Percentiles rank a stretch among this genome's conserved stretches.
These are phyloP conservation scores for Pimephales promelas DNA, from an alignment of 2,113 vertebrate species.

Conservation along the genomic window DNA sequence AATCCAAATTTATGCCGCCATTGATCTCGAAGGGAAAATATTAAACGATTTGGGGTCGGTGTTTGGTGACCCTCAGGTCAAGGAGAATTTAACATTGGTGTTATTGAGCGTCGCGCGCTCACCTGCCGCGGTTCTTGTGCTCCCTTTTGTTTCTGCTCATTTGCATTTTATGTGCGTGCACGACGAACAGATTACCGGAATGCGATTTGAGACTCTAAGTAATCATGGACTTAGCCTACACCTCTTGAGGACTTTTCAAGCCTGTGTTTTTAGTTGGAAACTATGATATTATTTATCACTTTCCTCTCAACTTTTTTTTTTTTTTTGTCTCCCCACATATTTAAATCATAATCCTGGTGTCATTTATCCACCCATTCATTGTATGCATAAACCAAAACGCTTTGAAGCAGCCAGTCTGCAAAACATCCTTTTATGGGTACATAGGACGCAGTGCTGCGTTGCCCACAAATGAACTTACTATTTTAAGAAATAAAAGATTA, in stretches of 20 bases:
- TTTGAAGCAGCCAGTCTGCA: background rate
- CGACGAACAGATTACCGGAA: constrained; percentile 40
- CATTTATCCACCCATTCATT: background rate
- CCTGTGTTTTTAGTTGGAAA: constrained; percentile 42
- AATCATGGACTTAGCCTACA: constrained; percentile 30
- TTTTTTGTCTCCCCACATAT: background rate
- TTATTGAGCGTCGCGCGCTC: constrained; percentile 76
- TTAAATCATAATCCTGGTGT: background rate
- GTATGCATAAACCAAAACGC: background rate
- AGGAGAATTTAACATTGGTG: constrained; percentile 97
- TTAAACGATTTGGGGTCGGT: constrained; percentile 97
- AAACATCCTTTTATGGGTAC: constrained; percentile 6
- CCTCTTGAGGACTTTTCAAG: constrained; percentile 26
- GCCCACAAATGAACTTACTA: constrained; percentile 21
- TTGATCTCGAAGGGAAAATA: constrained; percentile 99
- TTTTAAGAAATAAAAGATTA: constrained; percentile 20
- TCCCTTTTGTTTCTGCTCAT: constrained; percentile 63
- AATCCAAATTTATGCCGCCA: constrained; percentile 95
- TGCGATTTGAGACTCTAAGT: constrained; percentile 39
- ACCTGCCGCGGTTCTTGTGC: constrained; percentile 65
- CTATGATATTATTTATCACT: constrained; percentile 26
- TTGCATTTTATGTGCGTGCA: constrained; percentile 50
- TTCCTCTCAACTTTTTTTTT: background rate
- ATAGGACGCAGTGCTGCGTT: background rate
- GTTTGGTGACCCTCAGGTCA: constrained; percentile 93